Base-by-base conservation (phyloP, 1,140 invertebrate genomes). In the Orius insidiosus region DNA sequence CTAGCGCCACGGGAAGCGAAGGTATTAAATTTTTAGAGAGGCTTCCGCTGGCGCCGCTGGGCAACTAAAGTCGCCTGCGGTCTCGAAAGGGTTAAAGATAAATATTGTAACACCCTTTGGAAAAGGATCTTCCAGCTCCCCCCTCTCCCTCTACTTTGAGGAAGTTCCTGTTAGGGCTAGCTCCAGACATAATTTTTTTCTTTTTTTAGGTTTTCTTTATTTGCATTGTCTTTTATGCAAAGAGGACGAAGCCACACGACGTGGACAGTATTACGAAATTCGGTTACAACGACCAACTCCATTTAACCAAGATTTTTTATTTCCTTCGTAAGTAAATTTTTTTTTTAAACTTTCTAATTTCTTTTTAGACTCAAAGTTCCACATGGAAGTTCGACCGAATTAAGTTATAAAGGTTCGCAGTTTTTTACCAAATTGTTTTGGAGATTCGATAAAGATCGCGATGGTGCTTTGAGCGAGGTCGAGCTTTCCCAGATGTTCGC, bases 241-340 rank as follows among this genome's bases (percentile, higher is more conserved):
- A 72, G 93, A 57, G 95, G 95, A 9, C 74, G 93, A 51, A 96
- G 98, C 67, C 95, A 99, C 66, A 98, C 95, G 2, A 98, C 92
- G n/a, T 99, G 95, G 95, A 92, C 92, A 30, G 94, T 98, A n/a
- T 63, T 99, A 33, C 70, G 95, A 47, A 92, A 61, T 99, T 98
- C 75, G 95, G 95, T 41, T 99, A 99, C 63, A 88, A 96, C 64
- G 88, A 97, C 63, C 80, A 79, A 59, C 68, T 99, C 51, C 74
- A 87, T 59, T 77, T 98, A 61, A 76, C 76, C 34, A 84, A 59
- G 88, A 89, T 55, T 97, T 93, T 67, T 72, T 95, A 48, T 75
- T 78, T 65, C 87, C 92, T 49, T 70, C 70, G 78, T 89, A 71
- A 68, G 72, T 71, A 50, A 51, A 43, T 36, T 7, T 7, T 33